Evolutionary conservation across 2,797 vertebrate genomes (phyloP).

Genomic region (Alauda arvensis): DNA sequence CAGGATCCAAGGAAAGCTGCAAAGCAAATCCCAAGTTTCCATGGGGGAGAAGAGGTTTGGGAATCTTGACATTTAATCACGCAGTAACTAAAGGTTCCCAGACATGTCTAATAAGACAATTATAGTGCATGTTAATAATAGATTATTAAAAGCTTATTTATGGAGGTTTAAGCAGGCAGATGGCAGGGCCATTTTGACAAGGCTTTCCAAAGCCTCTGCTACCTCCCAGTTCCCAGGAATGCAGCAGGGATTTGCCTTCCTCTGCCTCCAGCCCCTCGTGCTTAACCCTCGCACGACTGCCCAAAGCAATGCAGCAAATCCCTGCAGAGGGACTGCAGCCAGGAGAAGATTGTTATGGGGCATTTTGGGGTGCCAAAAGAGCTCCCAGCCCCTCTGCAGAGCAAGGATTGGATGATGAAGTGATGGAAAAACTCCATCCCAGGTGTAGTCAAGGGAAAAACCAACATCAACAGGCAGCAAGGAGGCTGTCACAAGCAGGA

Average conservation of each 20-base stretch:
- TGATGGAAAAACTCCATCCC: neutral
- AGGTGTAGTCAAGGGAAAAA: neutral
- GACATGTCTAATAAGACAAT: constrained; percentile 51
- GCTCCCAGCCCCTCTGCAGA: neutral
- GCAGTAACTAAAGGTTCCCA: constrained; percentile 33
- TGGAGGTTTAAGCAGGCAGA: constrained; percentile 29
- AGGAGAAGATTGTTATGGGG: neutral
- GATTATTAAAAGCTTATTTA: constrained; percentile 52
- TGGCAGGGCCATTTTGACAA: neutral
- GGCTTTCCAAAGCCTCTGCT: neutral
- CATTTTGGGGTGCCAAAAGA: neutral
- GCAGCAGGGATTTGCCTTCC: neutral
- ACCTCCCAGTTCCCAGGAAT: neutral
- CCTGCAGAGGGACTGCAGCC: neutral
- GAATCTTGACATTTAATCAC: constrained; percentile 45
- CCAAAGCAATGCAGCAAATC: neutral
- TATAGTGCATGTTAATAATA: constrained; percentile 50
- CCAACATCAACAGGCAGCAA: neutral
- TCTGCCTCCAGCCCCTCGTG: neutral
- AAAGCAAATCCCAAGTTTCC: neutral
- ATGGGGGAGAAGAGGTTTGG: neutral
- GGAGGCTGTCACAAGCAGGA: neutral
- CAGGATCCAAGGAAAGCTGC: neutral
- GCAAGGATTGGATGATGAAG: accelerated
- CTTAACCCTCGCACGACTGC: neutral